phyloP scores from a whole-genome alignment of 2,888 invertebrate species.

The Athalia circularis region DNA sequence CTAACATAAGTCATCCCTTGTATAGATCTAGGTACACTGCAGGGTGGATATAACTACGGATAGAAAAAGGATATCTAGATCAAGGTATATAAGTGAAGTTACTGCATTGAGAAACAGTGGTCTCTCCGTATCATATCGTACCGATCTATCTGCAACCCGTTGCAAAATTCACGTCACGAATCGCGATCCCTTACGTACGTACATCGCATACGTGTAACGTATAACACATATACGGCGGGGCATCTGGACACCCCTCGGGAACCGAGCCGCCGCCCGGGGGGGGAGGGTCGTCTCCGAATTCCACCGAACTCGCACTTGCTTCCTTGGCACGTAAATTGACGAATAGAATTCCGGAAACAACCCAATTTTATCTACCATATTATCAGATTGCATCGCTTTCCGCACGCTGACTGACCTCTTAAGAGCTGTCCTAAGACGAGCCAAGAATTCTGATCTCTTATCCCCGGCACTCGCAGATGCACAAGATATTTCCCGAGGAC shows the following conservation, averaged over 20 bases:
- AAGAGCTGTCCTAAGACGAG: too few species aligned
- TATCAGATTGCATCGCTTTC: too few species aligned
- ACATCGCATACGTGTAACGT: background rate
- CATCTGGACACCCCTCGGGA: too few species aligned
- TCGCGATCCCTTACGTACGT: background rate
- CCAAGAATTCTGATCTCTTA: too few species aligned
- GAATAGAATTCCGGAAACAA: conserved; percentile 34
- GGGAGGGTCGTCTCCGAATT: conserved; percentile 10
- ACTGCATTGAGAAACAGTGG: background rate
- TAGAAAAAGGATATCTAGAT: too few species aligned
- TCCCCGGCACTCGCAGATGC: too few species aligned
- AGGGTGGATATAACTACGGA: too few species aligned
- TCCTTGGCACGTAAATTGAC: conserved; percentile 37
- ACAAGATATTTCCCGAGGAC: too few species aligned
- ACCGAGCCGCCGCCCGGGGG: conserved; percentile 26
- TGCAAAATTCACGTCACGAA: background rate
- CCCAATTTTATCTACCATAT: background rate
- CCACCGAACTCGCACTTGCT: conserved; percentile 4
- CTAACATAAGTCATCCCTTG: too few species aligned
- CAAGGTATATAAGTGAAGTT: too few species aligned
- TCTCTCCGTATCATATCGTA: background rate
- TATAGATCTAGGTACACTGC: too few species aligned
- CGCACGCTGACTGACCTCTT: too few species aligned
- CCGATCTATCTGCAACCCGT: background rate
- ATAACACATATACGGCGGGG: background rate